phyloP scores from a whole-genome alignment of 2,797 vertebrate species.

The Anabacerthia variegaticeps region DNA sequence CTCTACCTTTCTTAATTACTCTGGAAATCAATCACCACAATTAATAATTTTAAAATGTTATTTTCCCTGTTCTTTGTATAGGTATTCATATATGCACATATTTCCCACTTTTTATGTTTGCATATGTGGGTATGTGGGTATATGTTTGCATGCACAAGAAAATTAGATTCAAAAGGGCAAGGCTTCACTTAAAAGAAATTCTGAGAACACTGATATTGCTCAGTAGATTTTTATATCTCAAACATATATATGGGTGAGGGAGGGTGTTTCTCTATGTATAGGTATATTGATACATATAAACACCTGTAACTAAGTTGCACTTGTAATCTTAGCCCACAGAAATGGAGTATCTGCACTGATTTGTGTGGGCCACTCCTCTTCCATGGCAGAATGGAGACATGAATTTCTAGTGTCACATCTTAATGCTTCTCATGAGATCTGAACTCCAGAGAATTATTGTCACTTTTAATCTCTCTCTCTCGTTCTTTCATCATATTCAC shows the following conservation, averaged over 20 bases:
- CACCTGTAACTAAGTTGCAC: background rate
- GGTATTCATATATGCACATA: background rate
- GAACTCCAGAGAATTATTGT: background rate
- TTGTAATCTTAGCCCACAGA: background rate
- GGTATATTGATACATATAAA: background rate
- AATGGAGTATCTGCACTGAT: background rate
- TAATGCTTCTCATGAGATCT: background rate
- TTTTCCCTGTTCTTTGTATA: background rate
- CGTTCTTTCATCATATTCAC: background rate
- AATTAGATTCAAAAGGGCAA: background rate
- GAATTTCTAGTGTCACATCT: background rate
- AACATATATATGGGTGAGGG: background rate
- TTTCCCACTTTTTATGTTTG: background rate
- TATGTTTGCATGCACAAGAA: background rate
- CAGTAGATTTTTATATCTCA: background rate
- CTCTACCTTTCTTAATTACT: background rate
- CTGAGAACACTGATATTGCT: background rate
- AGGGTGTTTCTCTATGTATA: rapidly evolving
- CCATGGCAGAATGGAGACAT: background rate
- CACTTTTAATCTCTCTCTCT: background rate
- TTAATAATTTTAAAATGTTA: background rate
- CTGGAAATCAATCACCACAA: background rate
- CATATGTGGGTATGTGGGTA: background rate
- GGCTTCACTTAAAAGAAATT: background rate
- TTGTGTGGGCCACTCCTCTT: background rate